These are phyloP conservation scores for Liparis tanakae DNA, from an alignment of 2,797 vertebrate genomes.

Conservation along the genomic window DNA sequence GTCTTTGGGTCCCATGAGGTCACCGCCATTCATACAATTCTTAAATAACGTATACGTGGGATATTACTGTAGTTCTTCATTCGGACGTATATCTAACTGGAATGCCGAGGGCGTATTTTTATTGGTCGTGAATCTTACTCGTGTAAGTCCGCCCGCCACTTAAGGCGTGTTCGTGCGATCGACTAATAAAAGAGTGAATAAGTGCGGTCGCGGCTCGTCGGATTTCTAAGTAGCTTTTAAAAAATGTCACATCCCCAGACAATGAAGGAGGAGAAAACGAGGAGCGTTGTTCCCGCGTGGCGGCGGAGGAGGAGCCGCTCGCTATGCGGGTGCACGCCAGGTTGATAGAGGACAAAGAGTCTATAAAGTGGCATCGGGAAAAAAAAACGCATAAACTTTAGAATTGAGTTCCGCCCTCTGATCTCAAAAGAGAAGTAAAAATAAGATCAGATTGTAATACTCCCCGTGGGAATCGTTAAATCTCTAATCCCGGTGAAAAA, in stretches of 20 bases:
- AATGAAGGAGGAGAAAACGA: conserved; percentile 23
- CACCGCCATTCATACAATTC: neutral
- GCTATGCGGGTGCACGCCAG: conserved; percentile 4
- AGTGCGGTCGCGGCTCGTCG: conserved; percentile 29
- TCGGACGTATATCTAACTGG: conserved; percentile 1
- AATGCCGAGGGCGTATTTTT: conserved; percentile 22
- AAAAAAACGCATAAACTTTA: conserved; percentile 68
- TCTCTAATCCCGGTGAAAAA: conserved; percentile 54
- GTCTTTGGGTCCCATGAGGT: neutral
- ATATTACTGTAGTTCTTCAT: conserved; percentile 2
- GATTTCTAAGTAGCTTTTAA: conserved; percentile 44
- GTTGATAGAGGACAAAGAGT: conserved; percentile 68
- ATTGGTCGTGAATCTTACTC: conserved; percentile 18
- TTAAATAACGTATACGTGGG: conserved; percentile 16
- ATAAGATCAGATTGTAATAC: conserved; percentile 71
- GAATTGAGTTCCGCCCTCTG: conserved; percentile 56
- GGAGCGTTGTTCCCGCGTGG: conserved; percentile 10
- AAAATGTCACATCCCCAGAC: conserved; percentile 30
- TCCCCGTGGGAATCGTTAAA: conserved; percentile 68
- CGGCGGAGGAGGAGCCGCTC: conserved; percentile 18
- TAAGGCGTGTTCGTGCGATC: conserved; percentile 13
- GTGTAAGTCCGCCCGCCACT: conserved; percentile 29
- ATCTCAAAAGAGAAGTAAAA: conserved; percentile 75
- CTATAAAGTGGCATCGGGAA: conserved; percentile 57
- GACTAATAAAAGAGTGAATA: conserved; percentile 29